Percentiles rank a stretch among this genome's conserved stretches.
Conservation (phyloP, 2,888 invertebrate genomes). For the Ernsta delagoae region DNA sequence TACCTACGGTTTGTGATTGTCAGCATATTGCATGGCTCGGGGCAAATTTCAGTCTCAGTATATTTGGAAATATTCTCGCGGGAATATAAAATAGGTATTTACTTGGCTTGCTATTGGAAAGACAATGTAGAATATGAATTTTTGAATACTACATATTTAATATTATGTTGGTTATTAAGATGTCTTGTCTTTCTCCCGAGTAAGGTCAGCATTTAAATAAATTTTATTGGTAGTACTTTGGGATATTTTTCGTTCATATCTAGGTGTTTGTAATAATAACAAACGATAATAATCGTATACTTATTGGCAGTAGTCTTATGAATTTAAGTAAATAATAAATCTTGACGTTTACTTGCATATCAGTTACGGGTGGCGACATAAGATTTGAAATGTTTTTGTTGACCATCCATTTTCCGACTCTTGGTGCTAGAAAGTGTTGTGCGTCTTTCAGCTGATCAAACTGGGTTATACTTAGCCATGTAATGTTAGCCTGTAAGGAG, state of each 20-base stretch:
- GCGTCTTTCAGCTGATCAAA: conserved; percentile 61
- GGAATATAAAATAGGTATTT: neutral
- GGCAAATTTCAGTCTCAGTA: conserved; percentile 6
- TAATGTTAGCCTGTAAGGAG: conserved; percentile 63
- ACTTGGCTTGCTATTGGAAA: neutral
- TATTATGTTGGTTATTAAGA: too few species aligned
- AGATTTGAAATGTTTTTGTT: conserved; percentile 40
- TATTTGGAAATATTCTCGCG: conserved; percentile 1
- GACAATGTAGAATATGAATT: conserved; percentile 1
- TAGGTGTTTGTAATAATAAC: too few species aligned
- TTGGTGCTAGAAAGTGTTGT: conserved; percentile 59
- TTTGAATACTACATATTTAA: neutral
- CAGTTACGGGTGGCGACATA: conserved; percentile 56
- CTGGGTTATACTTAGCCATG: conserved; percentile 72
- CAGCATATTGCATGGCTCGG: conserved; percentile 8
- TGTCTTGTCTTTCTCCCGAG: too few species aligned
- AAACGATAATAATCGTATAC: too few species aligned
- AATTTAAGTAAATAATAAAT: neutral
- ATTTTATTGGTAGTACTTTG: too few species aligned
- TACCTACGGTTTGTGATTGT: conserved; percentile 5
- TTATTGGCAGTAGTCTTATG: too few species aligned
- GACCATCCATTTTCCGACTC: conserved; percentile 67
- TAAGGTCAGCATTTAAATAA: neutral
- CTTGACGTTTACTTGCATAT: conserved; percentile 57
- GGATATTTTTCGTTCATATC: too few species aligned